These are phyloP conservation scores for Tylochromis polylepis DNA, from an alignment of 2,113 vertebrate species.

Conservation along the genomic window DNA sequence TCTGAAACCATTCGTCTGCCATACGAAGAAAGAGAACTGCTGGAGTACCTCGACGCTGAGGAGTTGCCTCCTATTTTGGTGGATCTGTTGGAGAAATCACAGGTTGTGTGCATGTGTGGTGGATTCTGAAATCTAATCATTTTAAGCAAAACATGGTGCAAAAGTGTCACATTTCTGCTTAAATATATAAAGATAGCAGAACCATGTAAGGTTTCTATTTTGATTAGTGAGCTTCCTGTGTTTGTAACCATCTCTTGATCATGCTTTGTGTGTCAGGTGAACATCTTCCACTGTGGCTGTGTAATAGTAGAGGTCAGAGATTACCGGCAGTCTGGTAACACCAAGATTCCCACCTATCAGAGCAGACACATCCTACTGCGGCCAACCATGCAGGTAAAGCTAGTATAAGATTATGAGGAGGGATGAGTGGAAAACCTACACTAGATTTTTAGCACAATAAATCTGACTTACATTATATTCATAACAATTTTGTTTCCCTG, in stretches of 20 bases:
- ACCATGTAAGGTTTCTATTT: background rate
- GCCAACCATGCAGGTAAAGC: conserved; percentile 93
- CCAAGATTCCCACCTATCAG: conserved; percentile 91
- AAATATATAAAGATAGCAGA: background rate
- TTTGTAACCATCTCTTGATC: background rate
- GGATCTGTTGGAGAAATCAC: conserved; percentile 97
- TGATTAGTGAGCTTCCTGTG: background rate
- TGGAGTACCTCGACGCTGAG: conserved; percentile 97
- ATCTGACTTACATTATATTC: background rate
- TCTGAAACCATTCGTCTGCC: conserved; percentile 97
- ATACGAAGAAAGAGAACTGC: conserved; percentile 94
- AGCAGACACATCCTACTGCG: conserved; percentile 90
- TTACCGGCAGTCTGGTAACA: conserved; percentile 89
- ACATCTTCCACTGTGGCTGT: conserved; percentile 98
- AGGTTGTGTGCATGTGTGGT: conserved; percentile 71
- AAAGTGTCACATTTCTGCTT: background rate
- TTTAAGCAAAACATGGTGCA: background rate
- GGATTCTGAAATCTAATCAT: background rate
- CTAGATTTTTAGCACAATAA: background rate
- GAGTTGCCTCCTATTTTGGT: conserved; percentile 96
- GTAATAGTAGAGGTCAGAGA: conserved; percentile 96
- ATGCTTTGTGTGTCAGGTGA: conserved; percentile 77
- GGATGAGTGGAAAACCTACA: background rate
- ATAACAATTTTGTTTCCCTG: background rate
- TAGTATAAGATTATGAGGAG: background rate